A percentile compares a stretch with the other conserved stretches of the same genome.
phyloP scores from a whole-genome alignment of 1,140 invertebrate genomes.

The Heliothis virescens region DNA sequence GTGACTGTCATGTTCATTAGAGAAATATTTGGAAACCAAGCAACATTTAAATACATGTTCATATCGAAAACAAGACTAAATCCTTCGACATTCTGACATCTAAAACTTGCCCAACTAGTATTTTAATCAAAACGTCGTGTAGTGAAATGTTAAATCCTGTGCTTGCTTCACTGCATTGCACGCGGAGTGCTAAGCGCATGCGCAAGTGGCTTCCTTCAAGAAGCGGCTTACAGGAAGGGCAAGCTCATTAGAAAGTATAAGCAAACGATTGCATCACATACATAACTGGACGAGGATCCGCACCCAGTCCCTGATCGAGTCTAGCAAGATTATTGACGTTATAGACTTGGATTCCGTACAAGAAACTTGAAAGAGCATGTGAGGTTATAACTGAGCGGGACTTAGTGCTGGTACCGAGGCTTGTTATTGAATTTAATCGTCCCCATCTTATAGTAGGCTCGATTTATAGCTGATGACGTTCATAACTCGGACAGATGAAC shows the following conservation, averaged over 20 bases:
- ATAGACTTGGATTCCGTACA: conserved; percentile 49
- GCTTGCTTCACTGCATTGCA: conserved; percentile 48
- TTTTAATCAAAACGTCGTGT: conserved; percentile 50
- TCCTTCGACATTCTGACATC: conserved; percentile 31
- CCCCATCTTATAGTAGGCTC: conserved; percentile 29
- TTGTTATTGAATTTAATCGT: conserved; percentile 47
- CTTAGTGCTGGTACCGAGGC: conserved; percentile 27
- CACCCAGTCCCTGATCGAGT: conserved; percentile 56
- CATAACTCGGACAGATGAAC: conserved; percentile 18
- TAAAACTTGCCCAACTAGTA: conserved; percentile 42
- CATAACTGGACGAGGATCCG: conserved; percentile 60
- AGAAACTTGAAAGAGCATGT: conserved; percentile 43
- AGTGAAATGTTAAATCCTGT: conserved; percentile 45
- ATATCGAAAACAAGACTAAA: conserved; percentile 18
- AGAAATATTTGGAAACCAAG: conserved; percentile 25
- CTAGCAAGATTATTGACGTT: conserved; percentile 56
- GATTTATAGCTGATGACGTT: conserved; percentile 42
- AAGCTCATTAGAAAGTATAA: conserved; percentile 73
- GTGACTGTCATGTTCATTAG: conserved; percentile 16
- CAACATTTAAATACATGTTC: conserved; percentile 12
- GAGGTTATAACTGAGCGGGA: conserved; percentile 44
- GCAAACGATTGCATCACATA: conserved; percentile 64
- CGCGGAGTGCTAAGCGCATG: conserved; percentile 54
- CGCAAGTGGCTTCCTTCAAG: conserved; percentile 56
- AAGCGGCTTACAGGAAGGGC: conserved; percentile 63